Evolutionary conservation across 2,797 vertebrate genomes (phyloP).

Genomic region (Sebastes trivittatus): DNA sequence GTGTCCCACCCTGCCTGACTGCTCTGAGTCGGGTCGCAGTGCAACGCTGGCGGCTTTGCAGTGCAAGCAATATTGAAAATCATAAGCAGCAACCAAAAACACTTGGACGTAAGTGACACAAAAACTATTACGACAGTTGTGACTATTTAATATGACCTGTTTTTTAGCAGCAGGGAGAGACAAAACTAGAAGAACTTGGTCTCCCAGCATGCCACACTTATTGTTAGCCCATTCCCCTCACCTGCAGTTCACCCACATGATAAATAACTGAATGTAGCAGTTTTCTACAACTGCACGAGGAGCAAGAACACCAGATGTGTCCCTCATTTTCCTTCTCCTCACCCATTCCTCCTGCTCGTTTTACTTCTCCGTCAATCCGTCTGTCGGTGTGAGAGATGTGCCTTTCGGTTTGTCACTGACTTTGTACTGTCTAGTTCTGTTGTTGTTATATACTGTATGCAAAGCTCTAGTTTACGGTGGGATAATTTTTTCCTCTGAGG

Average conservation of each 20-base stretch:
- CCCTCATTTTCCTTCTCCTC: neutral
- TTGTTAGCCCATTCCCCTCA: neutral
- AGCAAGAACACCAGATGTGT: neutral
- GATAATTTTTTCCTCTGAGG: conserved; percentile 27
- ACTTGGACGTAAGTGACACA: neutral
- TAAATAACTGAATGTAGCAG: neutral
- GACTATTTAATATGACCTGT: neutral
- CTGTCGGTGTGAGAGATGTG: neutral
- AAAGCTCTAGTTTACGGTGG: conserved; percentile 57
- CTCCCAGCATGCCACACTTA: neutral
- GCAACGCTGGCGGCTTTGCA: neutral
- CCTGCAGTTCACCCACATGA: neutral
- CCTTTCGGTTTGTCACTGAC: conserved; percentile 4
- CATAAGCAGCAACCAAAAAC: neutral
- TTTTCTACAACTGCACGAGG: conserved; percentile 16
- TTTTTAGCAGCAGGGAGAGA: neutral
- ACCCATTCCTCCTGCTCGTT: neutral
- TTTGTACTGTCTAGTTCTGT: conserved; percentile 33
- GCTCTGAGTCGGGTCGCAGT: neutral
- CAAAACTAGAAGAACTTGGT: neutral
- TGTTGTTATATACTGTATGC: conserved; percentile 31
- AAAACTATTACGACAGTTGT: neutral
- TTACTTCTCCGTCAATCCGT: neutral
- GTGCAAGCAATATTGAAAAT: neutral
- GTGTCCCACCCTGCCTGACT: neutral